Conservation (phyloP, 2,888 invertebrate species). For the Pharmacophagus antenor region DNA sequence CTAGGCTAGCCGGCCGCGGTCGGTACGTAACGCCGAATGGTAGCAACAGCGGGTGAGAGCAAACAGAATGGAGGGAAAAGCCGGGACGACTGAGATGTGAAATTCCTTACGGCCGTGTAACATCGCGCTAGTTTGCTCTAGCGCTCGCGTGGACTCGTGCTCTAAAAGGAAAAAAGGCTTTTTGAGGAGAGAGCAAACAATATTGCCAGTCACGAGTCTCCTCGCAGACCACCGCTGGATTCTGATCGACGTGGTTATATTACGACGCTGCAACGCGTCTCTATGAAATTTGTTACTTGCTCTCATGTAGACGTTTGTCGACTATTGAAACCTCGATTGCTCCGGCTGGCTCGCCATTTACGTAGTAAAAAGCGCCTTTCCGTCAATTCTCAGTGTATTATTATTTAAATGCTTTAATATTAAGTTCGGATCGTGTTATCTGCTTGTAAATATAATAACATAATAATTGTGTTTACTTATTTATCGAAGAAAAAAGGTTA, state of each 20-base stretch:
- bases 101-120: conserved; percentile 78
- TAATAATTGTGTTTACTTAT: conserved; percentile 72
- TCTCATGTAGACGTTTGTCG: conserved; percentile 33
- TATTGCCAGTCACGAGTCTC: conserved; percentile 72
- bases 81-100: conserved; percentile 72
- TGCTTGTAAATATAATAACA: conserved; percentile 78
- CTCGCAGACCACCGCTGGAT: conserved; percentile 72
- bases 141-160: conserved; percentile 71
- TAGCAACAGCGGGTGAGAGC: conserved; percentile 76
- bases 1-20: conserved; percentile 69
- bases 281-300: conserved; percentile 34
- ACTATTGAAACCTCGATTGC: conserved; percentile 49
- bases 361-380: conserved; percentile 76
- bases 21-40: conserved; percentile 75
- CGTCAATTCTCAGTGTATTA: conserved; percentile 81
- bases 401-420: conserved; percentile 78
- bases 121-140: conserved; percentile 76
- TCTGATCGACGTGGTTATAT: conserved; percentile 38
- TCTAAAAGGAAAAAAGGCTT: conserved; percentile 78
- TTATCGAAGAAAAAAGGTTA: conserved; percentile 73
- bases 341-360: conserved; percentile 70
- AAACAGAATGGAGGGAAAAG: conserved; percentile 73
- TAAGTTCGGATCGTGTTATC: conserved; percentile 75
- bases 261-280: conserved; percentile 31
- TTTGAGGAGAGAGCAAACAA: conserved; percentile 74